Conservation (phyloP, 1,140 invertebrate species). For the Diorhabda elongata region DNA sequence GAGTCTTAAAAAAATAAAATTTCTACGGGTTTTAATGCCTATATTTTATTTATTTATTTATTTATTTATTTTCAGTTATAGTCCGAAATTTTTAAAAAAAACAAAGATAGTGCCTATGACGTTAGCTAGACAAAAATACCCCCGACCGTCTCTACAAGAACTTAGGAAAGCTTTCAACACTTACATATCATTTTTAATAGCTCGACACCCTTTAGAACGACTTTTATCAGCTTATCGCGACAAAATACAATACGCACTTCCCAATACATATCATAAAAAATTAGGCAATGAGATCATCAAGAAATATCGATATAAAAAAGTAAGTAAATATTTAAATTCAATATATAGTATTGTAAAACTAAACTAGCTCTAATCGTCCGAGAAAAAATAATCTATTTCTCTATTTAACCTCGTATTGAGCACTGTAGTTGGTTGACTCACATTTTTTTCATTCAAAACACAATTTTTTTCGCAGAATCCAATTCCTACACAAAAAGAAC, state of each 20-base stretch:
- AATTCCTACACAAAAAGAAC: slow-evolving; percentile 54
- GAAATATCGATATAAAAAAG: slow-evolving; percentile 57
- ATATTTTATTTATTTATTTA: not conserved
- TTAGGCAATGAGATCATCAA: slow-evolving; percentile 70
- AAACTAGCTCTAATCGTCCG: not conserved
- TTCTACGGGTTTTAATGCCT: too few species aligned
- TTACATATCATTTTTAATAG: slow-evolving; percentile 78
- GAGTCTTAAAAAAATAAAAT: slow-evolving; percentile 12
- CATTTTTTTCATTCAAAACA: too few species aligned
- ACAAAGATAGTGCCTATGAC: slow-evolving; percentile 72
- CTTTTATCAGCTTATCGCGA: slow-evolving; percentile 85
- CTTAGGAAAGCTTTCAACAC: slow-evolving; percentile 59
- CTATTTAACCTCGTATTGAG: too few species aligned
- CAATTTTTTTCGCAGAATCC: too few species aligned
- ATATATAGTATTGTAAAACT: not conserved
- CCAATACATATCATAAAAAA: slow-evolving; percentile 76
- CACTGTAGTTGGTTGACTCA: too few species aligned
- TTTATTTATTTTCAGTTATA: slow-evolving; percentile 51
- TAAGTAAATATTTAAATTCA: slow-evolving; percentile 33
- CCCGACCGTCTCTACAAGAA: slow-evolving; percentile 65
- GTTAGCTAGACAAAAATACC: slow-evolving; percentile 73
- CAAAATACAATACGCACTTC: slow-evolving; percentile 77
- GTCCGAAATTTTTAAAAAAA: slow-evolving; percentile 67
- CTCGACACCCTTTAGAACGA: slow-evolving; percentile 84
- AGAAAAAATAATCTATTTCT: too few species aligned